Base-by-base conservation (phyloP, 2,113 vertebrate species). In the Callopanchax toddi region DNA sequence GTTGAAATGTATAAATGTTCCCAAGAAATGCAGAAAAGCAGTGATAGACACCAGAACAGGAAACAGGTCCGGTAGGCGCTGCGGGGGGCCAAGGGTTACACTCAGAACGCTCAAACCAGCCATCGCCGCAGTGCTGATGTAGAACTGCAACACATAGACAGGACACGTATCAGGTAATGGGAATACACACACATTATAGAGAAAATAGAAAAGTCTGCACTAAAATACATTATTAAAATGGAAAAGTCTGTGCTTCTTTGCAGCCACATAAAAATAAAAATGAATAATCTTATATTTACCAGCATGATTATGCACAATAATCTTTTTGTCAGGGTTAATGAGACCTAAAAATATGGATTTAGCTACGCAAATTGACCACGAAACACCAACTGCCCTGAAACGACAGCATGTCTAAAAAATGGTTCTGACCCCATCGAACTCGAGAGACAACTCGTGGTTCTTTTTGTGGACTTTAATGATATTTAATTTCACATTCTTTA, bases 21-120 rank as follows among this genome's bases (percentile, higher is more conserved):
- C 85, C 18, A 97, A 48, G 60, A 99, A 98, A 46, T 98, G 94
- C 6, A 93, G 52, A 65, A 93, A 99, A 71, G 96, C 93, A 5
- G 93, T 37, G 1, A 81, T 5, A 0, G 96, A 96, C 53, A 98
- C 91, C 0, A 95, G 43, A 13, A 98, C 83, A 0, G 97, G 91
- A 87, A 96, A 98, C 55, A 99, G 59, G 82, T 99, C 95, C 0
- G 97, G 97, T 0, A 97, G 80, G 66, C 61, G 82, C 21, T 79
- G 79, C 0, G 97, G 97, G 39, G 97, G 95, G 29, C 66, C 79
- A 84, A 92, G 7, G 0, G 71, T 84, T 1, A 86, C 86, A 0
- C 88, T 93, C 11, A 53, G 46, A 1, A 93, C 11, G 9, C 93
- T 97, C 89, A 99, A 83, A 37, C 58, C 65, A 5, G 81, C 90